Evolutionary conservation across 2,888 invertebrate genomes (phyloP), one percentile per base, ranked within the genome.

Genomic region (Dolichopus griseipennis): DNA sequence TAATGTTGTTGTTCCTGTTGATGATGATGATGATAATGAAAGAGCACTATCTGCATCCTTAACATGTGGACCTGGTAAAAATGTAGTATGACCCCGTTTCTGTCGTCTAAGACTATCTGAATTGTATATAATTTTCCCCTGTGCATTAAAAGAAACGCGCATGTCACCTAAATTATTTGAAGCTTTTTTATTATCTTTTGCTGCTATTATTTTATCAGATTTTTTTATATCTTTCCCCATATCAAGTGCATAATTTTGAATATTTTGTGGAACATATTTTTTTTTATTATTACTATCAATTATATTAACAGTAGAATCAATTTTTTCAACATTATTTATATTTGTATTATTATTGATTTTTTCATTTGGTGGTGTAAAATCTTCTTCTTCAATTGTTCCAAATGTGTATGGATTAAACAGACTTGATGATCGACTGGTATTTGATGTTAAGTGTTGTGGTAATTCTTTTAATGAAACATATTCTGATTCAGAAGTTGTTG

Each of bases 41-140:
- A 77, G 75, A 70, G 77, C 76, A 79, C 78, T 79, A 78, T 77
- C 65, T 85, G 86, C 75, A 86, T 86, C 87, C 81, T 90, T 91
- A 33, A 93, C 91, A 78, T 90, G 91, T 64, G 92, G 92, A 73
- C 93, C 93, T 68, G 93, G 93, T 83, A 91, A 92, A 76, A 93
- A 93, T 43, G 93, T 92, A 61, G 92, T 91, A 76, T 92, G 91
- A 20, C 90, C 89, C 70, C 89, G 90, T 73, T 79, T 78, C 72
- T 89, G 84, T 74, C 92, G 84, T 77, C 88, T 89, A 72, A 93
- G 82, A 76, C 93, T 93, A 75, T 93, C 93, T 22, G 93, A 93
- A 71, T 90, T 91, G 81, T 91, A 94, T 70, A 94, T 90, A 64
- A 94, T 91, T 84, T 91, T 91, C 67, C 94, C 95, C 75, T 91